Evolutionary conservation across 2,113 vertebrate species (phyloP).

Genomic region (Canis aureus): DNA sequence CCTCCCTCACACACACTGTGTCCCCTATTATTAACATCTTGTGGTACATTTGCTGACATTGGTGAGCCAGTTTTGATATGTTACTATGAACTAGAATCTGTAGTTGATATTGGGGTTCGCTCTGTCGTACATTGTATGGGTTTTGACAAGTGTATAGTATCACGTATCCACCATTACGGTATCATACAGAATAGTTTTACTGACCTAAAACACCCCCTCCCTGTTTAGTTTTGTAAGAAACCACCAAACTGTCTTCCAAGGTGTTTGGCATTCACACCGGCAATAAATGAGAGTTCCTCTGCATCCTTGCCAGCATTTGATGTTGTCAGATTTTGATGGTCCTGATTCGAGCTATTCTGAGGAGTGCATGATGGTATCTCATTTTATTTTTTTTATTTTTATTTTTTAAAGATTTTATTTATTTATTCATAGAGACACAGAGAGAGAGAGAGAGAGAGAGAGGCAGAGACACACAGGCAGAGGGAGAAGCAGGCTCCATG

Average conservation of each 20-base stretch:
- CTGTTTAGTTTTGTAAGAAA: background rate
- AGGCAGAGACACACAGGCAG: too few relatives aligned
- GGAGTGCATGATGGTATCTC: background rate
- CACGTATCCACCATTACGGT: background rate
- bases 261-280: background rate
- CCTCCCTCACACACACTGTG: fast-evolving
- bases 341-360: background rate
- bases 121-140: background rate
- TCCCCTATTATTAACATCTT: too few relatives aligned
- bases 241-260: background rate
- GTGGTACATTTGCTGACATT: background rate
- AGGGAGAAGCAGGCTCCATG: too few relatives aligned
- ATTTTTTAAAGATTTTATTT: too few relatives aligned
- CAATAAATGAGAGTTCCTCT: background rate
- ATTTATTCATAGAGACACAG: too few relatives aligned
- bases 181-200: background rate
- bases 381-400: too few relatives aligned
- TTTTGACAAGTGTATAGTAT: too few relatives aligned
- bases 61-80: too few relatives aligned
- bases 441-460: too few relatives aligned
- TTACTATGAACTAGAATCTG: background rate
- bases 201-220: background rate
- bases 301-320: background rate
- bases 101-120: background rate
- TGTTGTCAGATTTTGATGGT: background rate